phyloP scores from a whole-genome alignment of 92 coral and sea anemone genomes.

The Actinernus sp. region DNA sequence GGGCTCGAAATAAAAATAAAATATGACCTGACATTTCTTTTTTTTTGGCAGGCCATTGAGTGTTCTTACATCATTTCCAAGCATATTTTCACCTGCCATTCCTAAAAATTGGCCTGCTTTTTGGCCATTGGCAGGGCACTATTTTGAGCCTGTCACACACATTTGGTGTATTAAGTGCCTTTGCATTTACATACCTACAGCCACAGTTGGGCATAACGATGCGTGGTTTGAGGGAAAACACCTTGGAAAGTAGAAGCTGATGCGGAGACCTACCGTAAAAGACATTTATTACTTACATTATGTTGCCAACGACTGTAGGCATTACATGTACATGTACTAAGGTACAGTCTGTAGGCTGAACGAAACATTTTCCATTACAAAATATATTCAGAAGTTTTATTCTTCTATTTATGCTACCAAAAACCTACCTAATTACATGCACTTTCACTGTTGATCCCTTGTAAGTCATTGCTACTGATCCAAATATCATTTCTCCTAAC shows the following conservation, averaged over 20 bases:
- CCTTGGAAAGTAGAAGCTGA: slow-evolving; percentile 88
- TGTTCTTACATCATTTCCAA: too few species aligned
- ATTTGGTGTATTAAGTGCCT: too few species aligned
- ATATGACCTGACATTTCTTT: too few species aligned
- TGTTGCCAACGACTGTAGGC: too few species aligned
- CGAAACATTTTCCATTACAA: neutral
- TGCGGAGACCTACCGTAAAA: slow-evolving; percentile 77
- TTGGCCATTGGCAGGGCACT: too few species aligned
- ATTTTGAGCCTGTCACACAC: too few species aligned
- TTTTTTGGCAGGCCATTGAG: too few species aligned
- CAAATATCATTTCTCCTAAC: slow-evolving; percentile 99
- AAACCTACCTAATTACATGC: slow-evolving; percentile 80
- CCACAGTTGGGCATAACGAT: slow-evolving; percentile 66
- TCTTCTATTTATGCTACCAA: neutral
- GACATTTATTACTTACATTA: too few species aligned
- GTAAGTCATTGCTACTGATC: slow-evolving; percentile 98
- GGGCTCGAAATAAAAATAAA: too few species aligned
- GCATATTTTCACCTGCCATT: too few species aligned
- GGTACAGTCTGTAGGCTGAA: neutral
- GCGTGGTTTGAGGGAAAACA: slow-evolving; percentile 88
- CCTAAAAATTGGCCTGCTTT: too few species aligned
- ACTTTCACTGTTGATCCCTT: slow-evolving; percentile 98
- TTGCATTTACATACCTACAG: too few species aligned
- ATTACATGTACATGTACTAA: neutral
- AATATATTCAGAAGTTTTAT: neutral